Evolutionary conservation across 2,888 invertebrate genomes (phyloP).

Genomic region (Amaurobius ferox): DNA sequence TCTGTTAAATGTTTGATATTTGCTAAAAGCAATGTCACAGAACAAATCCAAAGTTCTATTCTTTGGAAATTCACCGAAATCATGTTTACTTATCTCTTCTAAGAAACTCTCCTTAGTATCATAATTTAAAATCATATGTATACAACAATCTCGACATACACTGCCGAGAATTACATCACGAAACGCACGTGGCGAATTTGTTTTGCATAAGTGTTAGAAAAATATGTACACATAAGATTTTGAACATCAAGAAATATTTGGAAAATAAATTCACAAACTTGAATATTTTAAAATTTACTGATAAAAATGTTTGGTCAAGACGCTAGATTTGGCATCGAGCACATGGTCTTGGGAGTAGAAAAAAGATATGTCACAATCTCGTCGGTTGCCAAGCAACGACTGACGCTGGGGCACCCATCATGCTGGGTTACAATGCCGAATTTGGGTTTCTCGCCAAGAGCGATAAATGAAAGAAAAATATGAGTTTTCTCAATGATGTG

Average conservation of each 20-base stretch:
- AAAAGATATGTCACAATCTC: conserved; percentile 30
- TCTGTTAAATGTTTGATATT: conserved; percentile 3
- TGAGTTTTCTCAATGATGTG: not conserved
- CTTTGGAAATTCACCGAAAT: not conserved
- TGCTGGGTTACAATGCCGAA: conserved; percentile 28
- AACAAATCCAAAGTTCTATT: conserved; percentile 39
- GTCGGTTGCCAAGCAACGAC: conserved; percentile 69
- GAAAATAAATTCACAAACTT: not conserved
- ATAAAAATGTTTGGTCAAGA: not conserved
- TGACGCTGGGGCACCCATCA: conserved; percentile 50
- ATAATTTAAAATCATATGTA: not conserved
- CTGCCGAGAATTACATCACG: not conserved
- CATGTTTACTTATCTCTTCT: not conserved
- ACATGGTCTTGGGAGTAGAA: conserved; percentile 4
- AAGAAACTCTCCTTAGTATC: not conserved
- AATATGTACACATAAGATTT: not conserved
- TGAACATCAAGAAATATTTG: not conserved
- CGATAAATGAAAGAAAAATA: not conserved
- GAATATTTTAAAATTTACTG: not conserved
- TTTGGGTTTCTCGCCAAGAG: conserved; percentile 39
- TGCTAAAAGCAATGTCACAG: conserved; percentile 17
- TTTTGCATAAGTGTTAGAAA: not conserved
- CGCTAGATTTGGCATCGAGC: not conserved
- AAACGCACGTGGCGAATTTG: not conserved
- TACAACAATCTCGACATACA: not conserved